Percentiles rank a stretch among this genome's conserved stretches.
Evolutionary conservation across 2,888 invertebrate species (phyloP).

Genomic region (Drosophila aldrichi): DNA sequence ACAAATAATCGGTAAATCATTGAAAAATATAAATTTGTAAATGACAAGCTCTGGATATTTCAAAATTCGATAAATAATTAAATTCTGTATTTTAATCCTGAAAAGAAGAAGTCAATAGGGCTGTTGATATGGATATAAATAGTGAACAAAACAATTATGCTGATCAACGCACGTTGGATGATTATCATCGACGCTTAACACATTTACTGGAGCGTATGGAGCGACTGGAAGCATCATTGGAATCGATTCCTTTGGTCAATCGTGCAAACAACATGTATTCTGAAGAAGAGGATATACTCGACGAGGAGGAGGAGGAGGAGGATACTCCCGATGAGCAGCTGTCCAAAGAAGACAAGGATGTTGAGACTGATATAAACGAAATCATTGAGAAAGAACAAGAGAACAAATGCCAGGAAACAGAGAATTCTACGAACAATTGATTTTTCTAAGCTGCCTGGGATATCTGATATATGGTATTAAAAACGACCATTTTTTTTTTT

Average conservation of each 20-base stretch:
- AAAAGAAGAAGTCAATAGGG: not conserved
- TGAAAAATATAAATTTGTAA: not conserved
- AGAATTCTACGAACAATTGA: not conserved
- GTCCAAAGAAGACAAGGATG: conserved; percentile 4
- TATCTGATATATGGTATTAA: conserved; percentile 22
- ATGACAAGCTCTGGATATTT: conserved; percentile 2
- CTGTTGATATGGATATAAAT: conserved; percentile 11
- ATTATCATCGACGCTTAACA: conserved; percentile 28
- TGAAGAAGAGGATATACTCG: not conserved
- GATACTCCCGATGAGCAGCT: not conserved
- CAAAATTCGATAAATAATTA: conserved; percentile 15
- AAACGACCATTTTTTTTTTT: conserved; percentile 32
- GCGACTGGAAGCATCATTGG: conserved; percentile 22
- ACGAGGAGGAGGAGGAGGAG: not conserved
- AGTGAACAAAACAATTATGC: not conserved
- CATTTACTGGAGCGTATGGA: conserved; percentile 30
- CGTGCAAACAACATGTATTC: not conserved
- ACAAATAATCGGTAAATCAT: not conserved
- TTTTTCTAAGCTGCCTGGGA: not conserved
- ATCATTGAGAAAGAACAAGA: not conserved
- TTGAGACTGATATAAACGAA: not conserved
- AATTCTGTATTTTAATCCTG: not conserved
- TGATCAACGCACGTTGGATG: conserved; percentile 9
- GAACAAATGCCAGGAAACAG: not conserved
- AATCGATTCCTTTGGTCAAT: conserved; percentile 7